Conservation (phyloP, 2,888 invertebrate genomes). For the Hydriomena furcata region DNA sequence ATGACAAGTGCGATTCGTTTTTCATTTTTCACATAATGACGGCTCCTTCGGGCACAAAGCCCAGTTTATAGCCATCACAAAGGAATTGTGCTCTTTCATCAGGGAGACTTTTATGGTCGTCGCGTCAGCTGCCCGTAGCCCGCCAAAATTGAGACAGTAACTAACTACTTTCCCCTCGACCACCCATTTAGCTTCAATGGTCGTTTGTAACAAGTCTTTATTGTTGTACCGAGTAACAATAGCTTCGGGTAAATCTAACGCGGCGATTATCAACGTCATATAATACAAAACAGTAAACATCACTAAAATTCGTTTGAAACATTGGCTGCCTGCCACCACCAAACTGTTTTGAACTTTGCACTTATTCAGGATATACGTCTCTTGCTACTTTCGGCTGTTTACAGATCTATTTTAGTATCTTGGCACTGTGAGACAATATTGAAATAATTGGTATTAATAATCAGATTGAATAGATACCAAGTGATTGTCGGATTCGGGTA, state of each 20-base stretch:
- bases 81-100: slow-evolving; percentile 81
- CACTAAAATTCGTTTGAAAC: slow-evolving; percentile 45
- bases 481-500: not conserved
- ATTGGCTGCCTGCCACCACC: slow-evolving; percentile 71
- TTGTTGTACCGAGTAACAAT: slow-evolving; percentile 22
- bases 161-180: slow-evolving; percentile 49
- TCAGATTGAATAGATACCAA: not conserved
- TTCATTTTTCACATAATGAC: slow-evolving; percentile 78
- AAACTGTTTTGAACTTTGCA: slow-evolving; percentile 72
- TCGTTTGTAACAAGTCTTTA: slow-evolving; percentile 43
- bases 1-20: slow-evolving; percentile 76
- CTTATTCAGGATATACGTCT: slow-evolving; percentile 73
- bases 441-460: slow-evolving; percentile 6
- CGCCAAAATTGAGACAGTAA: slow-evolving; percentile 75
- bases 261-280: slow-evolving; percentile 25
- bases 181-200: slow-evolving; percentile 47
- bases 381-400: slow-evolving; percentile 67
- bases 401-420: slow-evolving; percentile 65
- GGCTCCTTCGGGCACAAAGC: slow-evolving; percentile 71
- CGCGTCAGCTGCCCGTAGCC: slow-evolving; percentile 68
- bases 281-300: slow-evolving; percentile 45
- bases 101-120: slow-evolving; percentile 71
- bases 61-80: slow-evolving; percentile 76
- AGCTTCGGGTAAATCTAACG: slow-evolving; percentile 16
- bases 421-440: slow-evolving; percentile 53